Conservation (phyloP, 2,113 vertebrate genomes). For the Gambusia holbrooki region DNA sequence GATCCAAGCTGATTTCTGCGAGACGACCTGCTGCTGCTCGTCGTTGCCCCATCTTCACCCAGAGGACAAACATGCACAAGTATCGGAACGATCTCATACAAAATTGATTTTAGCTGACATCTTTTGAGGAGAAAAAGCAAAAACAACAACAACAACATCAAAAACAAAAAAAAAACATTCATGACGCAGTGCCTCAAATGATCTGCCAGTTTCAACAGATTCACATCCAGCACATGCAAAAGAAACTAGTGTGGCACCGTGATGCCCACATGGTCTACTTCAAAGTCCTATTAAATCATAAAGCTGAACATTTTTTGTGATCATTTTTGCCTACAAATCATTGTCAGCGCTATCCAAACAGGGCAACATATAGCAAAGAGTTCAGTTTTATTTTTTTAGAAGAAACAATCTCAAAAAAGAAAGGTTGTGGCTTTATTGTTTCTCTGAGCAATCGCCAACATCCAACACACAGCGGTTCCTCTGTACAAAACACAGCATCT, state of each 20-base stretch:
- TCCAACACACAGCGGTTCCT: slow-evolving; percentile 52
- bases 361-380: slow-evolving; percentile 2
- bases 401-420: background rate
- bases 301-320: slow-evolving; percentile 4
- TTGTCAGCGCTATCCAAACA: slow-evolving; percentile 55
- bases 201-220: slow-evolving; percentile 44
- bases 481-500: slow-evolving; percentile 58
- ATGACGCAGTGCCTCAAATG: slow-evolving; percentile 55
- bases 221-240: slow-evolving; percentile 56
- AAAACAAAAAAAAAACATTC: background rate
- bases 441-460: slow-evolving; percentile 49
- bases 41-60: slow-evolving; percentile 12
- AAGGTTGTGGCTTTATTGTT: slow-evolving; percentile 24
- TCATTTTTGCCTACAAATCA: slow-evolving; percentile 53
- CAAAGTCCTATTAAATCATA: background rate
- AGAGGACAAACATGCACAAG: slow-evolving; percentile 44
- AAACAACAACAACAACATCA: too few relatives aligned
- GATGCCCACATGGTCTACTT: slow-evolving; percentile 17
- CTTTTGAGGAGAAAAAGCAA: background rate
- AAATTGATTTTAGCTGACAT: slow-evolving; percentile 33
- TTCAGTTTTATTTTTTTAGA: background rate
- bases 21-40: slow-evolving; percentile 21
- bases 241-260: slow-evolving; percentile 39
- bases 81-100: slow-evolving; percentile 34
- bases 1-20: slow-evolving; percentile 28